phyloP scores from a whole-genome alignment of 2,888 invertebrate species.

The Calephelis perditalis region DNA sequence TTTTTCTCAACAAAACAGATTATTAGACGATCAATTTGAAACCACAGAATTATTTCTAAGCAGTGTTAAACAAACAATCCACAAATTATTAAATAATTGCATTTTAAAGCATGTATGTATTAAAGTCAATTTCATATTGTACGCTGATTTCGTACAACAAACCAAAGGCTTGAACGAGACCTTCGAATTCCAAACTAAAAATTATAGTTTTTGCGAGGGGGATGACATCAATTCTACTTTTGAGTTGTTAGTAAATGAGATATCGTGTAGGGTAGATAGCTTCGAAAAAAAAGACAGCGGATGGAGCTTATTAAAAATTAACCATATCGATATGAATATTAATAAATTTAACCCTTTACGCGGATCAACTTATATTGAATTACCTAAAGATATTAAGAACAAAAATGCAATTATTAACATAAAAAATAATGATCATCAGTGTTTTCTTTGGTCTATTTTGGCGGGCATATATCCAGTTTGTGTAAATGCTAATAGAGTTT shows the following conservation, averaged over 20 bases:
- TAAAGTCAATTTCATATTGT: constrained; percentile 2
- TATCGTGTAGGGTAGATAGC: constrained; percentile 22
- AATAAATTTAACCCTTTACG: constrained; percentile 31
- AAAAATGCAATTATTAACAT: constrained; percentile 35
- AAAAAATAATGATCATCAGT: constrained; percentile 30
- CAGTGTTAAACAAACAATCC: not conserved
- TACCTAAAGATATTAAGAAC: constrained; percentile 30
- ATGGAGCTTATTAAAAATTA: constrained; percentile 28
- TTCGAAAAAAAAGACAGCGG: constrained; percentile 35
- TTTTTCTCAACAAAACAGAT: not conserved
- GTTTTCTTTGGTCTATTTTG: constrained; percentile 33
- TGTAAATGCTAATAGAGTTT: constrained; percentile 25
- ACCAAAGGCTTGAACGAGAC: constrained; percentile 23
- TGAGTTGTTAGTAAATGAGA: constrained; percentile 28
- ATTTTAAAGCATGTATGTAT: not conserved
- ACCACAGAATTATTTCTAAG: not conserved
- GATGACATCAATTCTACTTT: constrained; percentile 32
- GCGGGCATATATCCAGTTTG: constrained; percentile 32
- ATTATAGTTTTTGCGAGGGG: constrained; percentile 23
- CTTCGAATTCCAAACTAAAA: constrained; percentile 31
- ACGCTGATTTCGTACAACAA: constrained; percentile 17
- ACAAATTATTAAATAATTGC: not conserved
- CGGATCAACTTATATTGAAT: constrained; percentile 29
- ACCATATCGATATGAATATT: constrained; percentile 29
- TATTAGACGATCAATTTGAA: not conserved